These are phyloP conservation scores for Centrocercus urophasianus DNA, from an alignment of 2,113 vertebrate genomes.

Conservation along the genomic window DNA sequence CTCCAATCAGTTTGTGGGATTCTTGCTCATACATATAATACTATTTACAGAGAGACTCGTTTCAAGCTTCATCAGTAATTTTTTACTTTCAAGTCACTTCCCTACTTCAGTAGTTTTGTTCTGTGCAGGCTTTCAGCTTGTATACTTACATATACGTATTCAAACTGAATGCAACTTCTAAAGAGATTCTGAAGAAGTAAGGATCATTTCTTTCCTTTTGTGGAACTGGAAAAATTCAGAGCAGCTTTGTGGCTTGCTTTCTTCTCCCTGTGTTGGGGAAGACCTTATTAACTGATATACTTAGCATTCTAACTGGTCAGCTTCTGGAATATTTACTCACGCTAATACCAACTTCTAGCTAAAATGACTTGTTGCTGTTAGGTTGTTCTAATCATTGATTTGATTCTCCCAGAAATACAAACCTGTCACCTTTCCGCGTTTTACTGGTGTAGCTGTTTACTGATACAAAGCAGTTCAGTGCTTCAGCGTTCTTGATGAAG, in stretches of 20 bases:
- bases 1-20: neutral
- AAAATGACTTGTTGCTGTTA: neutral
- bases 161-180: neutral
- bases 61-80: neutral
- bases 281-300: neutral
- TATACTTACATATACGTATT: neutral
- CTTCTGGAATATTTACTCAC: neutral
- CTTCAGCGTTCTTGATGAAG: neutral
- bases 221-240: neutral
- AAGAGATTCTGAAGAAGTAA: neutral
- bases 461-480: neutral
- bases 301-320: neutral
- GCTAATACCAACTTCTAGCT: neutral
- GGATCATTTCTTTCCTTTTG: neutral
- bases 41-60: neutral
- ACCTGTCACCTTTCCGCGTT: neutral
- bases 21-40: neutral
- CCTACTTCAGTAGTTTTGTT: neutral
- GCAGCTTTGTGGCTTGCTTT: slow-evolving; percentile 49
- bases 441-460: neutral
- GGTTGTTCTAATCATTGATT: neutral
- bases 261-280: neutral
- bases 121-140: neutral
- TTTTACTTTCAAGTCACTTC: neutral
- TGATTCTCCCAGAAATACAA: neutral